Evolutionary conservation across 2,888 invertebrate species (phyloP), one percentile per base, ranked within the genome.

Genomic region (Stenchaetothrips biformis): DNA sequence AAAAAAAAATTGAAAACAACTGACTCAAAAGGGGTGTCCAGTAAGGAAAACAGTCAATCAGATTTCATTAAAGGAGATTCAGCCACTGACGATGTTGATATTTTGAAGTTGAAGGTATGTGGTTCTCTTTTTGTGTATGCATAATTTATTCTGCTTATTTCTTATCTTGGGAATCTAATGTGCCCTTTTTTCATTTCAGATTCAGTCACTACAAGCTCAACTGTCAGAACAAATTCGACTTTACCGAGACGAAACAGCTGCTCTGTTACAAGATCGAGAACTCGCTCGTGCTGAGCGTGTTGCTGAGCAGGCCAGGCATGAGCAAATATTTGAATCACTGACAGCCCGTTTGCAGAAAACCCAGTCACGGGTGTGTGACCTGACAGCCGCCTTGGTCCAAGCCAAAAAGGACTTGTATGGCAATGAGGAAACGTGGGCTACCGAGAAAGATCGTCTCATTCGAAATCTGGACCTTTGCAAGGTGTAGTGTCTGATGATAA

Each of bases 361-460:
- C 6, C 87, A 88, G 82, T 86, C 87, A 80, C 83, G 87, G n/a
- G 83, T 87, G 81, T 87, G 87, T 83, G 86, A 86, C 82, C 86
- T 86, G 82, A 87, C 87, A 4, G 85, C 85, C 82, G 87, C 87
- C 80, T 86, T 86, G 80, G 83, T 87, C 16, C 85, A 86, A 80
- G 83, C 85, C 78, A 83, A 87, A 16, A 85, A 85, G 81, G 85
- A 86, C 80, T 85, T 85, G 53, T 84, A 86, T 16, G 84, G 84
- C 9, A 84, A 85, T 53, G 87, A 87, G 82, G 83, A 85, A 16
- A 82, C 84, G 47, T 87, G 86, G 87, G 86, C 86, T 85, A 84
- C 84, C 0, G 87, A 87, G 83, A 87, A 74, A 78, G 77, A 82
- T n/a, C 77, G 67, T 27, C 59, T 82, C 37, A 53, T 78, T 18